Base-by-base conservation (phyloP, 2,113 vertebrate species). In the Salminus brasiliensis region DNA sequence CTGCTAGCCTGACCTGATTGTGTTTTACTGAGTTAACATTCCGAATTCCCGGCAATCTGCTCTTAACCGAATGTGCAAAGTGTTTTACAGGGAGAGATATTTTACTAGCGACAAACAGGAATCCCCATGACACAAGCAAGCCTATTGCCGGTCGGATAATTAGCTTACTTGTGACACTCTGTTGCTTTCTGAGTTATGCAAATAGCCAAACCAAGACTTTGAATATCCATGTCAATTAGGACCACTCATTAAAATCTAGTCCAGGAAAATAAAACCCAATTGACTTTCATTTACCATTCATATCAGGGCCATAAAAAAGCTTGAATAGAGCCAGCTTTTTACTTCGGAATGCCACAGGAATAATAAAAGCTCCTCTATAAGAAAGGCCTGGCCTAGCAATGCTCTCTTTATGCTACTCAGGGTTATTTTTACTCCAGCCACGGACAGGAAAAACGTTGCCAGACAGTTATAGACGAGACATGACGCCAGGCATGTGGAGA, bases 21-120 rank as follows among this genome's bases (percentile, higher is more conserved):
- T n/a, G 67, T 57, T 63, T 63, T 52, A 52, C 63, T 79, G 23
- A 55, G 27, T 70, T 49, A 72, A 53, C 77, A 65, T 70, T 70
- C 2, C 52, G 16, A 36, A 62, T n/a, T n/a, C 18, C 39, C 32
- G 25, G 13, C 29, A 34, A 53, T 65, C 59, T 21, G 39, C 3
- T 30, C 16, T 69, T 62, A 25, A 27, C n/a, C 45, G 53, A 45
- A 52, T 41, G 25, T 43, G 63, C 1, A 18, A 69, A 59, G 23
- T 34, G 13, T 78, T 70, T 60, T 15, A 43, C n/a, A 34, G 15
- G 7, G 41, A 57, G 16, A 71, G 52, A 77, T 59, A 15, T 47
- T 34, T 45, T 32, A 70, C 52, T 47, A 34, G 11, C 34, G 8
- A 53, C 59, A 72, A 53, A 53, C 30, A 34, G 27, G 30, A 53